Evolutionary conservation across 2,113 vertebrate genomes (phyloP).

Genomic region (Bothrops jararaca): DNA sequence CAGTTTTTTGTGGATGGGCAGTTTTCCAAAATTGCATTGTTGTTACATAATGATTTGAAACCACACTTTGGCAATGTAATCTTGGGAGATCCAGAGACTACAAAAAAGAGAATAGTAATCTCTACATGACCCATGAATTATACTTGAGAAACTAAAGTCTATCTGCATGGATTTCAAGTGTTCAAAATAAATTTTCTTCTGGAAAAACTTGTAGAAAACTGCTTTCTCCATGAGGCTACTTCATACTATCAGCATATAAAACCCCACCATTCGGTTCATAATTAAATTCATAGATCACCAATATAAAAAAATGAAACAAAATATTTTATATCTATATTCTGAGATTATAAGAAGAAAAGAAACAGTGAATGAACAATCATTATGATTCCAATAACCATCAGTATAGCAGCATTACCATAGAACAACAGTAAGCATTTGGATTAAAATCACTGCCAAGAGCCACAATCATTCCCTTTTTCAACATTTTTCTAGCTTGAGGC

Average conservation of each 20-base stretch:
- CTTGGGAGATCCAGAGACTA: not conserved
- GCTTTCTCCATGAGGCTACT: not conserved
- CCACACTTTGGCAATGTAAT: not conserved
- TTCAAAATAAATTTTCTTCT: not conserved
- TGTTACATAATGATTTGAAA: not conserved
- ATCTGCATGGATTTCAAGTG: not conserved
- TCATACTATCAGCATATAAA: not conserved
- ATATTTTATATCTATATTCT: not conserved
- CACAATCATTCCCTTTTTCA: slow-evolving; percentile 90
- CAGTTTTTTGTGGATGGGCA: not conserved
- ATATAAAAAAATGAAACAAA: not conserved
- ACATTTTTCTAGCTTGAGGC: slow-evolving; percentile 89
- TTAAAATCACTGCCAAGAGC: slow-evolving; percentile 98
- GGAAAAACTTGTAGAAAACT: not conserved
- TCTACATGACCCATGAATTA: not conserved
- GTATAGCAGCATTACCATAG: slow-evolving; percentile 83
- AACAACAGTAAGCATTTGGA: slow-evolving; percentile 95
- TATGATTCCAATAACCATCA: not conserved
- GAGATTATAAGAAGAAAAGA: not conserved
- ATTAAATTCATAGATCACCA: not conserved
- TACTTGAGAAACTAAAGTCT: not conserved
- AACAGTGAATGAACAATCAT: not conserved
- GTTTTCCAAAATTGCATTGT: not conserved
- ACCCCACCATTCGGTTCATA: not conserved
- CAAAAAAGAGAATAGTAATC: not conserved